Percentiles rank a stretch among this genome's conserved stretches.
phyloP scores from a whole-genome alignment of 2,797 vertebrate species.

The Australoheros facetus region DNA sequence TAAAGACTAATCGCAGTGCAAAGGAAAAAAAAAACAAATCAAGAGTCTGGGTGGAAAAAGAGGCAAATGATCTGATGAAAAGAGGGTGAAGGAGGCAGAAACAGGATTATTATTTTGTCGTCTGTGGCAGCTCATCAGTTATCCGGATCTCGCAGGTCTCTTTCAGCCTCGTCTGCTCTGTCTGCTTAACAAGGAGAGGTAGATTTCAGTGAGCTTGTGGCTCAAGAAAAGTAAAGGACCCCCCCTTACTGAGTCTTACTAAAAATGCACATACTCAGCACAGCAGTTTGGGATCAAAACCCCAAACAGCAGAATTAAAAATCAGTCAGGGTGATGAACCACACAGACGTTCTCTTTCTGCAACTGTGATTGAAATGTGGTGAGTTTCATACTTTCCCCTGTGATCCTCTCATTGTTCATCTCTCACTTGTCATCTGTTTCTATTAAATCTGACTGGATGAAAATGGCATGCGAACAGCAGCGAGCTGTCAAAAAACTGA shows the following conservation, averaged over 20 bases:
- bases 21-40: neutral
- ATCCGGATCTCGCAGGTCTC: conserved; percentile 4
- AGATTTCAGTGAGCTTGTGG: conserved; percentile 10
- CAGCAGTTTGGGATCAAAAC: conserved; percentile 29
- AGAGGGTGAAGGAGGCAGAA: conserved; percentile 12
- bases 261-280: neutral
- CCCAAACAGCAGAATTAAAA: conserved; percentile 18
- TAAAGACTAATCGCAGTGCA: neutral
- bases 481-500: conserved; percentile 73
- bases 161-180: neutral
- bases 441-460: conserved; percentile 59
- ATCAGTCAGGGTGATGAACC: neutral
- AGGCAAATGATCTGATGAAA: conserved; percentile 5
- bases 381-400: neutral
- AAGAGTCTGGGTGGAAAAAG: neutral
- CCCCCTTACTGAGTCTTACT: neutral
- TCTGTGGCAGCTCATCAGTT: conserved; percentile 30
- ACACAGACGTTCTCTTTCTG: conserved; percentile 19
- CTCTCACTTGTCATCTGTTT: conserved; percentile 31
- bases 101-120: conserved; percentile 10
- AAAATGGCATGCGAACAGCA: conserved; percentile 39
- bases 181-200: conserved; percentile 10
- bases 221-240: neutral
- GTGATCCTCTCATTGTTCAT: conserved; percentile 2
- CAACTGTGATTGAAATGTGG: conserved; percentile 19